These are phyloP conservation scores for Caloenas nicobarica DNA, from an alignment of 2,113 vertebrate species.

Conservation along the genomic window DNA sequence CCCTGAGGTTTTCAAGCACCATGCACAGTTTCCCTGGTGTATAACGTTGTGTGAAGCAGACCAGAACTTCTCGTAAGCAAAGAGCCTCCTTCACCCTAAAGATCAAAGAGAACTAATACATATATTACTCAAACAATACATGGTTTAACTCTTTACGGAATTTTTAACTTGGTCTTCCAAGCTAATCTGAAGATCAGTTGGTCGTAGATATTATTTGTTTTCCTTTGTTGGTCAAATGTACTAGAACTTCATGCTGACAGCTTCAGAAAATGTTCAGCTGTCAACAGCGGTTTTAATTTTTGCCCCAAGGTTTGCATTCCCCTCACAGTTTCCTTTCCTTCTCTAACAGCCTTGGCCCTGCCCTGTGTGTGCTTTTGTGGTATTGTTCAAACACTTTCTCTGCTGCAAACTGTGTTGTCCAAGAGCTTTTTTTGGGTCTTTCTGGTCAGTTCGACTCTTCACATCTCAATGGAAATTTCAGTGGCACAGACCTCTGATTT, in stretches of 20 bases:
- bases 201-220: not conserved
- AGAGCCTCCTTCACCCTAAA: not conserved
- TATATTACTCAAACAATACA: not conserved
- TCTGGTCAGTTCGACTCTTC: not conserved
- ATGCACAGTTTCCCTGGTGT: conserved; percentile 18
- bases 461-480: not conserved
- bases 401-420: not conserved
- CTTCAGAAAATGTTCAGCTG: not conserved
- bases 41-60: not conserved
- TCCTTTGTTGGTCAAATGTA: not conserved
- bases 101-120: conserved; percentile 15
- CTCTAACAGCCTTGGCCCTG: not conserved
- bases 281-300: not conserved
- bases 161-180: not conserved
- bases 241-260: not conserved
- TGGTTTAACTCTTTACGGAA: not conserved
- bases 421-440: not conserved
- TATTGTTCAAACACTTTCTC: not conserved
- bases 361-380: not conserved
- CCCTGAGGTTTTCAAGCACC: not conserved
- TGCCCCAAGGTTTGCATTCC: not conserved
- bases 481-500: not conserved
- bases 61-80: not conserved
- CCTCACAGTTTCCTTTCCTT: not conserved
- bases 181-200: not conserved